Evolutionary conservation across 2,113 vertebrate genomes (phyloP).

Genomic region (Pseudorectes ferrugineus): DNA sequence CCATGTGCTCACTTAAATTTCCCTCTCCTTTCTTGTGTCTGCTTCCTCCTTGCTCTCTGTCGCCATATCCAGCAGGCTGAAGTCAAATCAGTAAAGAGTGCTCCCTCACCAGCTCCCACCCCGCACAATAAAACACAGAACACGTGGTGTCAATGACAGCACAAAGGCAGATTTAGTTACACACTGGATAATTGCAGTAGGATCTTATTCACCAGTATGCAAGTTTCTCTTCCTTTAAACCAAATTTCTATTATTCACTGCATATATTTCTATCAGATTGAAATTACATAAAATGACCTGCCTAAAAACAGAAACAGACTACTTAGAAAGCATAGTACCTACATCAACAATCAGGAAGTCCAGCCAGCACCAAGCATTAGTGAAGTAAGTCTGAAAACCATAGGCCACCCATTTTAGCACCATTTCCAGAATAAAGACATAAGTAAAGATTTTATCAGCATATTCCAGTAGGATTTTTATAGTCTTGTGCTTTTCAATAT

Average conservation of each 20-base stretch:
- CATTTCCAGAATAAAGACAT: conserved; percentile 97
- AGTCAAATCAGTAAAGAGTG: not conserved
- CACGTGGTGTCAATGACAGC: not conserved
- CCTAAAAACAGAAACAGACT: not conserved
- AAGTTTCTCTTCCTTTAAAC: not conserved
- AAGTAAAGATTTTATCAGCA: conserved; percentile 96
- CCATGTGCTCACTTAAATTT: not conserved
- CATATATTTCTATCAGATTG: not conserved
- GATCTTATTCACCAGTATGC: not conserved
- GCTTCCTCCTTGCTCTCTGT: not conserved
- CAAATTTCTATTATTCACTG: not conserved
- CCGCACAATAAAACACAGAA: not conserved
- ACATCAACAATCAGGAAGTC: conserved; percentile 98
- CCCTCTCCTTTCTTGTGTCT: not conserved
- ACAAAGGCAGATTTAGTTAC: not conserved
- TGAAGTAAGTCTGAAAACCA: conserved; percentile 95
- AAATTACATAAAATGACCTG: not conserved
- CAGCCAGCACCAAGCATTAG: conserved; percentile 98
- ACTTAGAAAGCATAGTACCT: conserved; percentile 65
- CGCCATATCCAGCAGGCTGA: not conserved
- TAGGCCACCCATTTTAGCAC: conserved; percentile 97
- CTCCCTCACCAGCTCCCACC: not conserved
- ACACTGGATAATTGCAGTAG: not conserved
- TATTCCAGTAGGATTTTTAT: conserved; percentile 88
- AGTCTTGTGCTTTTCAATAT: conserved; percentile 83